Evolutionary conservation across 1,140 invertebrate species (phyloP), one percentile per base, ranked within the genome.

Genomic region (Teleogryllus occipitalis): DNA sequence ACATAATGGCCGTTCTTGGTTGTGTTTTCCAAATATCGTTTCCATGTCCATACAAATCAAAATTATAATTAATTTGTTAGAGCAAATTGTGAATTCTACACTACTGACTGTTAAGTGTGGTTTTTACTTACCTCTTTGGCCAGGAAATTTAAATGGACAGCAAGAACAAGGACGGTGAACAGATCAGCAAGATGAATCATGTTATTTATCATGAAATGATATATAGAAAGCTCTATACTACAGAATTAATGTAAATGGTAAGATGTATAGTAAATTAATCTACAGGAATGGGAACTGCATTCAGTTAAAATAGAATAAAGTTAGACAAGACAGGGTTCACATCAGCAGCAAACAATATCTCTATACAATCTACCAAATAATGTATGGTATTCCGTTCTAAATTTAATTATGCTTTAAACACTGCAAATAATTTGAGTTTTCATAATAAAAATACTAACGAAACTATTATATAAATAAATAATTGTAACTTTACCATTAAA

Each of bases 41-140:
- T 65, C 54, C 54, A 65, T 65, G 54, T 65, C 54, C 54, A 65
- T 65, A 65, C 54, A 65, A 39, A 65, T 65, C 54, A 65, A 65
- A 65, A 65, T 65, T 65, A 65, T 65, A 14, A 65, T 65, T 65
- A 65, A 65, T 65, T 65, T 10, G 54, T 65, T 65, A 65, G 54
- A 65, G 18, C 18, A 65, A 14, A 14, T 14, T 10, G 54, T 65
- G 18, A 65, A 65, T 14, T 65, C 54, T 65, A 65, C 54, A 14
- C 54, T 65, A 65, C 54, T 65, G 54, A 14, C 10, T 10, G 54
- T 65, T 65, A 65, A 14, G 54, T 65, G 54, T 65, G 10, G 54
- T 65, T 18, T 65, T 14, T 65, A 65, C 54, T 65, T 65, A 65
- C 54, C 54, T 65, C 18, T 65, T 18, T 14, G 10, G 54, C 18